phyloP scores from a whole-genome alignment of 2,113 vertebrate species.

The Casuarius casuarius region DNA sequence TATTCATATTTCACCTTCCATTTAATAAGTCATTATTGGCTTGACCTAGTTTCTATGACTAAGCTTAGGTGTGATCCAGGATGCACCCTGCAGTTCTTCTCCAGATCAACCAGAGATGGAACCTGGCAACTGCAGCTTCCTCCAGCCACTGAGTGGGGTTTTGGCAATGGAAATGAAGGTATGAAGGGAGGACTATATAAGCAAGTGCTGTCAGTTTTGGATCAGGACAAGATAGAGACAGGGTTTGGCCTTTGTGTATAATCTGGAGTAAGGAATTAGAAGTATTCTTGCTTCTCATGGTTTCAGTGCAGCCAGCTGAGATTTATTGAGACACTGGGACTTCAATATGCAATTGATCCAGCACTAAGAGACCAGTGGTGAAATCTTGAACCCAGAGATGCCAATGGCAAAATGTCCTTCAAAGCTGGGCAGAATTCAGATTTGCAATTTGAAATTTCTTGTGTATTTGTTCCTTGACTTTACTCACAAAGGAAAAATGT shows the following conservation, averaged over 20 bases:
- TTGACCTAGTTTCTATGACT: neutral
- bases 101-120: accelerated
- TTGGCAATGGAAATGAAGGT: neutral
- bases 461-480: neutral
- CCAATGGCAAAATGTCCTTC: neutral
- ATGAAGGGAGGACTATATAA: neutral
- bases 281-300: neutral
- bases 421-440: neutral
- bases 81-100: neutral
- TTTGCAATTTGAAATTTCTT: neutral
- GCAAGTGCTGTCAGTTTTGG: neutral
- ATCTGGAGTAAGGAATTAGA: neutral
- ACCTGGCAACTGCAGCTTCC: neutral
- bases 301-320: neutral
- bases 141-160: neutral
- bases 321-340: neutral
- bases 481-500: neutral
- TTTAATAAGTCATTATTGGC: neutral
- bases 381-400: neutral
- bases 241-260: neutral
- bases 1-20: neutral
- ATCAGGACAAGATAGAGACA: neutral
- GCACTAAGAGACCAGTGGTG: neutral
- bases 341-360: neutral
- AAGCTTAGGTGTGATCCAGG: neutral